Percentiles rank a stretch among this genome's conserved stretches.
Evolutionary conservation across 35 echinoderm and acorn worm genomes (phyloP).

Genomic region (Holothuria glaberrima): DNA sequence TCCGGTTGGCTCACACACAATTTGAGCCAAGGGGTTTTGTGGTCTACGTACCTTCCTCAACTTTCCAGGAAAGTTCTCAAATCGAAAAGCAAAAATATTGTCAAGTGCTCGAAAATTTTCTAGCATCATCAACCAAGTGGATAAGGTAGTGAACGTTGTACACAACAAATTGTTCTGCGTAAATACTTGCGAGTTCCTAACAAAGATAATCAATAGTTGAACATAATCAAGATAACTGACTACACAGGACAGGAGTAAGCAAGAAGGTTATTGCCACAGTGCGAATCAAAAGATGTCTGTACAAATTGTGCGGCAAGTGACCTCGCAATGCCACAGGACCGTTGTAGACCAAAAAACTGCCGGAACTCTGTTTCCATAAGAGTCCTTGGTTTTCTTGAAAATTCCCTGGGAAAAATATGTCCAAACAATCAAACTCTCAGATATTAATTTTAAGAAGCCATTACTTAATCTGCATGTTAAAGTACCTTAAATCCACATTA

Average conservation of each 20-base stretch:
- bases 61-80: conserved; percentile 7
- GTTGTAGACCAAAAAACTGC: conserved; percentile 72
- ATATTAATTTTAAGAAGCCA: conserved; percentile 28
- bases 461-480: conserved; percentile 21
- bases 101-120: conserved; percentile 65
- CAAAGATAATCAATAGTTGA: conserved; percentile 55
- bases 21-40: conserved; percentile 11
- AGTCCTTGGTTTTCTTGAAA: conserved; percentile 50
- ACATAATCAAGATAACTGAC: conserved; percentile 59
- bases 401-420: conserved; percentile 32
- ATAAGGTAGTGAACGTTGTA: conserved; percentile 39
- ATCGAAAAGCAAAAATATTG: conserved; percentile 56
- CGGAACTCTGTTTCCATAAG: conserved; percentile 69
- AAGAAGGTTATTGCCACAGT: conserved; percentile 48
- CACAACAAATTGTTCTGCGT: conserved; percentile 36
- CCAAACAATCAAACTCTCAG: conserved; percentile 37
- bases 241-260: conserved; percentile 16
- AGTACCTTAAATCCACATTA: conserved; percentile 66
- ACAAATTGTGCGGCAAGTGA: conserved; percentile 13
- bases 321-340: conserved; percentile 54
- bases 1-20: background rate
- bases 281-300: conserved; percentile 58
- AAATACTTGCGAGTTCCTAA: conserved; percentile 37
- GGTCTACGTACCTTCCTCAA: background rate
- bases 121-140: conserved; percentile 62